These are phyloP conservation scores for Goniozus legneri DNA, from an alignment of 1,140 invertebrate genomes.

Conservation along the genomic window DNA sequence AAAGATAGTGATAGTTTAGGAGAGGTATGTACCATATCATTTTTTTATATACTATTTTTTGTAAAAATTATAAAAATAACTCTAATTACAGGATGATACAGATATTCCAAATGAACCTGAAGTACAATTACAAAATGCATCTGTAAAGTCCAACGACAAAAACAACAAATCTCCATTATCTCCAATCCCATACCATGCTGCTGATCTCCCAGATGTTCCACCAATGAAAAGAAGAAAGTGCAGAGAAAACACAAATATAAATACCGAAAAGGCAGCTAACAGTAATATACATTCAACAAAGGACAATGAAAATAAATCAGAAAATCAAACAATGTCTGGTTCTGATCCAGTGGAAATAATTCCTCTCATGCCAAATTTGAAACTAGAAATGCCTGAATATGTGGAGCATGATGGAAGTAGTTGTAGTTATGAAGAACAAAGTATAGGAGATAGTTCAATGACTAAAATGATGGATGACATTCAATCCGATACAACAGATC, in stretches of 20 bases:
- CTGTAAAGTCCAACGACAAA: slow-evolving; percentile 37
- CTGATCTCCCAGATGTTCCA: slow-evolving; percentile 43
- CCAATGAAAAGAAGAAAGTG: slow-evolving; percentile 50
- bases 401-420: slow-evolving; percentile 52
- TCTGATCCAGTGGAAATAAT: slow-evolving; percentile 53
- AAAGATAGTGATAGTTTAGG: slow-evolving; percentile 48
- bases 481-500: slow-evolving; percentile 36
- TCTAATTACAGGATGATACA: slow-evolving; percentile 41
- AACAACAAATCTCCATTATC: slow-evolving; percentile 46
- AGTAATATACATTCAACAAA: slow-evolving; percentile 35
- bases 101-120: slow-evolving; percentile 53
- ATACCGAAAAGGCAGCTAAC: slow-evolving; percentile 36
- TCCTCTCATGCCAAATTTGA: slow-evolving; percentile 52
- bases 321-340: slow-evolving; percentile 32
- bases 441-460: slow-evolving; percentile 36
- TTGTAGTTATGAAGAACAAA: slow-evolving; percentile 54
- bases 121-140: slow-evolving; percentile 48
- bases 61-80: slow-evolving; percentile 4
- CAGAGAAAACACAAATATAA: slow-evolving; percentile 40
- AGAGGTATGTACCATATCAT: slow-evolving; percentile 31
- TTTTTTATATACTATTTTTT: slow-evolving; percentile 1
- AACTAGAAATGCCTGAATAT: slow-evolving; percentile 54
- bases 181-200: slow-evolving; percentile 38
- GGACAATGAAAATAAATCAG: slow-evolving; percentile 39
- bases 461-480: slow-evolving; percentile 46